A percentile compares a stretch with the other conserved stretches of the same genome.
phyloP scores from a whole-genome alignment of 2,888 invertebrate species.

The Argynnis bischoffii region DNA sequence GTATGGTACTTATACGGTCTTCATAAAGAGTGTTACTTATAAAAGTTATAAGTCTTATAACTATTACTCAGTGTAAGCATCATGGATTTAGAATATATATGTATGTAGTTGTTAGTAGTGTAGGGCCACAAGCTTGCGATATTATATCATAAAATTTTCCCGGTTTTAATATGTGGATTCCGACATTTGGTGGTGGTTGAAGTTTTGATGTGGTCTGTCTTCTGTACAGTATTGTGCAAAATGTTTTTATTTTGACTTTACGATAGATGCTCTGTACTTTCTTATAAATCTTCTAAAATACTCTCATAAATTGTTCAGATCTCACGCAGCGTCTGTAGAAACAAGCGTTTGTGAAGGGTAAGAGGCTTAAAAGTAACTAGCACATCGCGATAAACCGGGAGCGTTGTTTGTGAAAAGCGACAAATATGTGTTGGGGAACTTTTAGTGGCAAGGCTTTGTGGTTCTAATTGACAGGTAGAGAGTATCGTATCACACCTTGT shows the following conservation, averaged over 20 bases:
- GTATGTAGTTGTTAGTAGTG: too few relatives aligned
- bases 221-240: not conserved
- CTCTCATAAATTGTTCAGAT: conserved; percentile 29
- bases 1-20: too few relatives aligned
- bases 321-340: conserved; percentile 34
- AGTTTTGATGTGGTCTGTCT: not conserved
- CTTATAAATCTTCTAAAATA: conserved; percentile 25
- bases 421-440: conserved; percentile 62
- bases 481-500: conserved; percentile 52
- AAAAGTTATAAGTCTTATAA: too few relatives aligned
- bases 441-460: conserved; percentile 59
- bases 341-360: conserved; percentile 46
- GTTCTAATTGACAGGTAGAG: conserved; percentile 73
- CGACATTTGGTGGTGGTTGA: too few relatives aligned
- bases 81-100: too few relatives aligned
- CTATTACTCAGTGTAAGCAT: too few relatives aligned
- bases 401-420: conserved; percentile 51
- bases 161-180: too few relatives aligned
- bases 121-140: too few relatives aligned
- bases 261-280: conserved; percentile 2
- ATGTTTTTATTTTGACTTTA: conserved; percentile 2
- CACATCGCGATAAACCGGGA: conserved; percentile 53
- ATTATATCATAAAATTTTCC: too few relatives aligned
- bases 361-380: conserved; percentile 45
- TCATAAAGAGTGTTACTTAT: too few relatives aligned